These are phyloP conservation scores for Orestias chungarensis DNA, from an alignment of 2,797 vertebrate species.

Conservation along the genomic window DNA sequence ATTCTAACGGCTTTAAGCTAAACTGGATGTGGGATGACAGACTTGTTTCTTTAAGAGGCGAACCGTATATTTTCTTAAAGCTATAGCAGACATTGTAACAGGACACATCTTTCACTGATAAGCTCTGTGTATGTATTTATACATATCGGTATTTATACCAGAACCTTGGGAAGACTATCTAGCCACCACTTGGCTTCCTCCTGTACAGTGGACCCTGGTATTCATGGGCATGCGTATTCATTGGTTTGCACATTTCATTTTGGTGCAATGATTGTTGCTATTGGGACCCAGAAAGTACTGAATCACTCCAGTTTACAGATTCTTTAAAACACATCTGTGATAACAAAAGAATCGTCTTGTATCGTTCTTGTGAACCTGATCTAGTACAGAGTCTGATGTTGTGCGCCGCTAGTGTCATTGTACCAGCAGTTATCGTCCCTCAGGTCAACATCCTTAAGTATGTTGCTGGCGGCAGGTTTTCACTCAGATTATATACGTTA, in stretches of 20 bases:
- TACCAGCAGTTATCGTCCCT: background rate
- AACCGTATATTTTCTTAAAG: background rate
- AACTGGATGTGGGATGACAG: constrained; percentile 60
- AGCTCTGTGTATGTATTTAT: too few species aligned
- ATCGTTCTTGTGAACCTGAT: background rate
- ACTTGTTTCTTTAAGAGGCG: constrained; percentile 24
- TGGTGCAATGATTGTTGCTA: too few species aligned
- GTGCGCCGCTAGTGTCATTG: background rate
- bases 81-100: background rate
- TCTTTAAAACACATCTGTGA: background rate
- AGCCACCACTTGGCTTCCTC: too few species aligned
- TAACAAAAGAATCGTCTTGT: background rate
- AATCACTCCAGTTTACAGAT: background rate
- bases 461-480: background rate
- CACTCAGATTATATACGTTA: background rate
- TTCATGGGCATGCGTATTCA: too few species aligned
- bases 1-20: constrained; percentile 53
- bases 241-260: too few species aligned
- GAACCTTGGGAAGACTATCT: too few species aligned
- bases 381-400: background rate
- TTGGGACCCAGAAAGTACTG: too few species aligned
- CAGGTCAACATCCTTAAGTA: background rate
- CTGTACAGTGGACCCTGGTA: too few species aligned
- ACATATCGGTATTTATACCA: too few species aligned
- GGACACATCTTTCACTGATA: too few species aligned